Evolutionary conservation across 1,140 invertebrate genomes (phyloP), one percentile per base, ranked within the genome.

Genomic region (Hyles euphorbiae): DNA sequence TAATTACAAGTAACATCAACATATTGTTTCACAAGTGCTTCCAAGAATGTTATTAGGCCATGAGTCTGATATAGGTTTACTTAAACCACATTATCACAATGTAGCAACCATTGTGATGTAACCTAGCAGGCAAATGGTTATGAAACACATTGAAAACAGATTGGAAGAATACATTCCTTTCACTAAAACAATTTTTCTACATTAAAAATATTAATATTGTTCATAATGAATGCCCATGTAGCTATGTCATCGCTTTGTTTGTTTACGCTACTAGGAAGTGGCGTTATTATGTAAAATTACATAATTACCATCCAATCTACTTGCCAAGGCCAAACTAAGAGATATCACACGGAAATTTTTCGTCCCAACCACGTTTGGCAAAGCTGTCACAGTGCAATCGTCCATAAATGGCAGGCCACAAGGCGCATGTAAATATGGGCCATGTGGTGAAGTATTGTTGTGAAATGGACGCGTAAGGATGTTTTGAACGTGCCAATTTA

Each of bases 251-350:
- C 34, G 43, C 40, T 48, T 36, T 48, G 32, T 10, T 40, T 51
- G 34, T 56, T 40, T 56, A 12, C 22, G 40, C 7, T n/a, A 40
- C 49, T n/a, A 64, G 58, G 50, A 60, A 64, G 45, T 56, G 46
- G 48, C 36, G 33, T 46, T 2, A 34, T 67, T 58, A 61, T 59
- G 22, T 36, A 56, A 56, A 67, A 70, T 70, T 70, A 63, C 50
- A 61, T 63, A 64, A 67, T 67, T 48, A 47, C 34, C 22, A 63
- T 58, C 49, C 43, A 50, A 60, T 11, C 43, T 11, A 10, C 33
- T 40, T 52, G 7, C 43, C 58, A 71, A 68, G 65, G 63, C 34
- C 60, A 61, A 60, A 53, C 43, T 59, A 10, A 5, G 46, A 5
- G 36, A 8, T 5, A 5, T 40, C 8, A 5, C 36, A 40, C 4